Percentiles rank a stretch among this genome's conserved stretches.
Conservation (phyloP, 2,888 invertebrate genomes). For the Diaphora mendica region DNA sequence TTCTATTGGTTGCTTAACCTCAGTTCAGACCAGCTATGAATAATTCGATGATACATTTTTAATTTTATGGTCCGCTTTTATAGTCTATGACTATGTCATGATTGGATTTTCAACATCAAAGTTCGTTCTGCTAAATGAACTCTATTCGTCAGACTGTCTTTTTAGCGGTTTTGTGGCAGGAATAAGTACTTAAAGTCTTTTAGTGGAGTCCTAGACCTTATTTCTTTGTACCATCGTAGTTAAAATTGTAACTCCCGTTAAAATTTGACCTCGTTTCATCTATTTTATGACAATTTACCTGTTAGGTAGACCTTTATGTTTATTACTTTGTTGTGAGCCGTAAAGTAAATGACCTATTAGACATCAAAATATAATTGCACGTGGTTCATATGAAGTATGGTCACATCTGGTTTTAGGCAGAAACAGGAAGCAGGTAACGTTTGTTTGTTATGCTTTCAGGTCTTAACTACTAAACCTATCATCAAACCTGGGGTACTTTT, state of each 20-base stretch:
- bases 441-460: too few relatives aligned
- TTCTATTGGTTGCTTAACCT: conserved; percentile 15
- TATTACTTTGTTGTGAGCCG: not conserved
- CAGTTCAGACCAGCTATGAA: conserved; percentile 7
- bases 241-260: not conserved
- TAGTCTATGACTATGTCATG: not conserved
- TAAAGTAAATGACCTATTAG: not conserved
- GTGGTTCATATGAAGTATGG: too few relatives aligned
- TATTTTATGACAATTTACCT: not conserved
- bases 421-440: too few relatives aligned
- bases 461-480: too few relatives aligned
- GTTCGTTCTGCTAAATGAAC: conserved; percentile 1
- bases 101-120: not conserved
- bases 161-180: not conserved
- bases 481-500: too few relatives aligned
- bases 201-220: not conserved
- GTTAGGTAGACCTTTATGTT: not conserved
- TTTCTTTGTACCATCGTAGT: not conserved
- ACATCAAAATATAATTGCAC: not conserved
- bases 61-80: conserved; percentile 17
- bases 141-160: not conserved
- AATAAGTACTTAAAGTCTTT: not conserved
- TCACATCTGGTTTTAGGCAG: too few relatives aligned
- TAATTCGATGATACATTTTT: conserved; percentile 16
- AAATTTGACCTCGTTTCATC: not conserved